Evolutionary conservation across 2,113 vertebrate species (phyloP), one percentile per base, ranked within the genome.

Genomic region (Lophotis ruficrista): DNA sequence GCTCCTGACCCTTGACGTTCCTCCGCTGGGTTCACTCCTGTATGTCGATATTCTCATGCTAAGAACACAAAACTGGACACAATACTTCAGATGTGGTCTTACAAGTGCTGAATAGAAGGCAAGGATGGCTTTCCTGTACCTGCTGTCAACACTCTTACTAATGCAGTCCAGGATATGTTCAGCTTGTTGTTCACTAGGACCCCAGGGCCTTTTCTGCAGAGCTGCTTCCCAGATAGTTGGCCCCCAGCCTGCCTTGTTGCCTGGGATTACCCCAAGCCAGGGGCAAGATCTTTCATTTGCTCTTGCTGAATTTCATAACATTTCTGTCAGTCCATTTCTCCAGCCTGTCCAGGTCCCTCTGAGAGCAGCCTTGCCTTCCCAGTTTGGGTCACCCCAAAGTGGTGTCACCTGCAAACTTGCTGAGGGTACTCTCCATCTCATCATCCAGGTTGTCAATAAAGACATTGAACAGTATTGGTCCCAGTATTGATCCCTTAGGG

Each of bases 361-460:
- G 24, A 45, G 15, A 57, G 41, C 31, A 78, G 56, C 4, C 30
- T 19, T 83, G 14, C 14, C 38, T 56, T 61, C 47, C 18, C 43
- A 72, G 0, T 35, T 68, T 53, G 33, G 10, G 37, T 68, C 53
- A 62, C 15, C 7, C 8, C 24, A 0, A 2, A 18, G 21, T 37
- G 19, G 7, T 16, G 10, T 48, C 47, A 76, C 18, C 15, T 58
- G 31, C 4, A 72, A 68, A 35, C 10, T 54, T 53, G 35, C 30
- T 38, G 33, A 31, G 28, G 70, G 33, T 14, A 65, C 10, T 27
- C 11, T 57, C 38, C 28, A 60, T 28, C 15, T n/a, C 61, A 62
- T n/a, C 25, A 66, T 47, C 27, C 14, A 53, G 19, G 10, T 27
- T 58, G 13, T 38, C 53, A 81, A 0, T 13, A 31, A 31, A 43